phyloP scores from a whole-genome alignment of 2,113 vertebrate genomes.

The Oreotrochilus melanogaster region DNA sequence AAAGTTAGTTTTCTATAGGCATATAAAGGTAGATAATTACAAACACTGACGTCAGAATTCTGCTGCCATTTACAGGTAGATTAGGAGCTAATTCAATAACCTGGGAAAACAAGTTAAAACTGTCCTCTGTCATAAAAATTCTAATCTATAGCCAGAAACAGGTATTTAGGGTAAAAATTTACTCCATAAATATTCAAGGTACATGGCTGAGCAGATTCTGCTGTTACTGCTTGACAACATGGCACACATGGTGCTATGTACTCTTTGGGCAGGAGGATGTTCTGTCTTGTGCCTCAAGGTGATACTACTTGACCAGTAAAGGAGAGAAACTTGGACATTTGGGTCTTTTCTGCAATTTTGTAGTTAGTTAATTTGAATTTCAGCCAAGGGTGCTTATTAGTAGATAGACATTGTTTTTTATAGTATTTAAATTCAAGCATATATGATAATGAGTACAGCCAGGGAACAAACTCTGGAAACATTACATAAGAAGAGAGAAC shows the following conservation, averaged over 20 bases:
- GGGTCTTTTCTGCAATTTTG: background rate
- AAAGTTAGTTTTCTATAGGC: background rate
- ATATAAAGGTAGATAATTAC: rapidly evolving
- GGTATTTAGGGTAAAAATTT: background rate
- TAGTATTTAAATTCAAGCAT: background rate
- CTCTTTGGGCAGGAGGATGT: background rate
- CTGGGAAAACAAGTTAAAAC: background rate
- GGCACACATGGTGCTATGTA: background rate
- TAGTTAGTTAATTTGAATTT: background rate
- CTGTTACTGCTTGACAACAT: background rate
- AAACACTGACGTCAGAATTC: background rate
- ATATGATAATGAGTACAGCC: background rate
- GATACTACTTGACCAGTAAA: background rate
- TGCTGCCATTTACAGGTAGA: background rate
- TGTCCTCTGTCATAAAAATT: background rate
- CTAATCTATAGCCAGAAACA: background rate
- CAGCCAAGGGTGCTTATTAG: background rate
- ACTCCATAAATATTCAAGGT: background rate
- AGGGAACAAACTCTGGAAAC: background rate
- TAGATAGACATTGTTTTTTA: background rate
- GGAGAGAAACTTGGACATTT: background rate
- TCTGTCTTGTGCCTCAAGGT: background rate
- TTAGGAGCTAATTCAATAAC: background rate
- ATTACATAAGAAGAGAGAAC: background rate
- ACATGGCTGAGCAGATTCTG: background rate